phyloP scores from a whole-genome alignment of 2,888 invertebrate species.

The Hipparchia sbordonii region DNA sequence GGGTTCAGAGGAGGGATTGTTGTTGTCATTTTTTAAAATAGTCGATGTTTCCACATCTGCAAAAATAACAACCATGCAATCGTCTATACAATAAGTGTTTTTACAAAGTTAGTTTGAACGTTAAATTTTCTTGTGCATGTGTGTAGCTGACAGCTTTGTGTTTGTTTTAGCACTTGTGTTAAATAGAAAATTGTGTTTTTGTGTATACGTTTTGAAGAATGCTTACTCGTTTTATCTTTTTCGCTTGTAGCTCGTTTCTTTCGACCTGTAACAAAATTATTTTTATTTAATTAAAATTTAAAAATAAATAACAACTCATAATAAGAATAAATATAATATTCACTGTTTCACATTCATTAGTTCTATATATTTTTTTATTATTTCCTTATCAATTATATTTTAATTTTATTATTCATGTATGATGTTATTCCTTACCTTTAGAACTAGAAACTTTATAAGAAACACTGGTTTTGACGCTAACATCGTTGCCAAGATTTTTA shows the following conservation, averaged over 20 bases:
- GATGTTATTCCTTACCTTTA: conserved; percentile 58
- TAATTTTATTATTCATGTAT: conserved; percentile 18
- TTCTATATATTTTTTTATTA: no score
- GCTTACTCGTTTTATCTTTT: conserved; percentile 44
- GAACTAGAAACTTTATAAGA: conserved; percentile 89
- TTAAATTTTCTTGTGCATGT: conserved; percentile 33
- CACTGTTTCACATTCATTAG: no score
- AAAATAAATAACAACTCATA: no score
- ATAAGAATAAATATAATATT: no score
- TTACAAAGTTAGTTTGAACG: conserved; percentile 48
- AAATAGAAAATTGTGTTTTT: conserved; percentile 40
- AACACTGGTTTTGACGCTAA: conserved; percentile 90
- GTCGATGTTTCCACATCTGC: conserved; percentile 78
- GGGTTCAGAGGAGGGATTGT: conserved; percentile 59
- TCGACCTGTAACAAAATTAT: conserved; percentile 45
- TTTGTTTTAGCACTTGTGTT: conserved; percentile 47
- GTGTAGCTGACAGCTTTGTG: conserved; percentile 39
- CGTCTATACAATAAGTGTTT: conserved; percentile 57
- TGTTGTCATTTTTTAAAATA: conserved; percentile 47
- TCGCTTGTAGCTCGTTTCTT: conserved; percentile 46
- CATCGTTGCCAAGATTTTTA: conserved; percentile 81
- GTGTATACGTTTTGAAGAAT: conserved; percentile 6
- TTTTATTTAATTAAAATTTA: background rate
- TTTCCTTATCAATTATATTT: conserved; percentile 36
- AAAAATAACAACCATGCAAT: conserved; percentile 77